A percentile compares a stretch with the other conserved stretches of the same genome.
These are phyloP conservation scores for Ceratosolen solmsi DNA, from an alignment of 1,140 invertebrate species.

Conservation along the genomic window DNA sequence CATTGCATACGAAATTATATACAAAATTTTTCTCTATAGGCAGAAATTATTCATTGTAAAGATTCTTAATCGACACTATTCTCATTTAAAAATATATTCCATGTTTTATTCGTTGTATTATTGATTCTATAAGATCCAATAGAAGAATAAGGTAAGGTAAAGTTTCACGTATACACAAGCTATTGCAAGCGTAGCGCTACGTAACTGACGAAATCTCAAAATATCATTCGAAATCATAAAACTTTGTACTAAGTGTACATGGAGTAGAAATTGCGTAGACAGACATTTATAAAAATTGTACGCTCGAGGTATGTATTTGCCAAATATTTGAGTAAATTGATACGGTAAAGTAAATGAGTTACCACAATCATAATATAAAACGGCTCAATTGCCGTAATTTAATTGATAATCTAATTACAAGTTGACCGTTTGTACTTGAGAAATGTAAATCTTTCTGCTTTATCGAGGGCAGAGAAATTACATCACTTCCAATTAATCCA, in stretches of 20 bases:
- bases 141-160: too few species aligned
- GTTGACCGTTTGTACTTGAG: conserved; percentile 8
- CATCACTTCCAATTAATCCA: conserved; percentile 39
- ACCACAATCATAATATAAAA: background rate
- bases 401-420: conserved; percentile 39
- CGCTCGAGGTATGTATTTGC: background rate
- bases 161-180: too few species aligned
- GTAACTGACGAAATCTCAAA: background rate
- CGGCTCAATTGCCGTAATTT: conserved; percentile 20
- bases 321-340: background rate
- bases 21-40: too few species aligned
- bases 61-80: too few species aligned
- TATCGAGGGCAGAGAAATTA: conserved; percentile 16
- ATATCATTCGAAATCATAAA: background rate
- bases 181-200: too few species aligned
- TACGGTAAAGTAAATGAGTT: background rate
- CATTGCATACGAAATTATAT: too few species aligned
- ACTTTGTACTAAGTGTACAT: background rate
- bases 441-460: conserved; percentile 37
- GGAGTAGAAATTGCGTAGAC: background rate
- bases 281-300: background rate
- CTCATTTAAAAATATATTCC: too few species aligned
- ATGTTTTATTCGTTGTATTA: too few species aligned
- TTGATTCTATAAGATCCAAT: too few species aligned
- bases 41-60: too few species aligned